Evolutionary conservation across 1,140 invertebrate species (phyloP).

Genomic region (Halesus radiatus): DNA sequence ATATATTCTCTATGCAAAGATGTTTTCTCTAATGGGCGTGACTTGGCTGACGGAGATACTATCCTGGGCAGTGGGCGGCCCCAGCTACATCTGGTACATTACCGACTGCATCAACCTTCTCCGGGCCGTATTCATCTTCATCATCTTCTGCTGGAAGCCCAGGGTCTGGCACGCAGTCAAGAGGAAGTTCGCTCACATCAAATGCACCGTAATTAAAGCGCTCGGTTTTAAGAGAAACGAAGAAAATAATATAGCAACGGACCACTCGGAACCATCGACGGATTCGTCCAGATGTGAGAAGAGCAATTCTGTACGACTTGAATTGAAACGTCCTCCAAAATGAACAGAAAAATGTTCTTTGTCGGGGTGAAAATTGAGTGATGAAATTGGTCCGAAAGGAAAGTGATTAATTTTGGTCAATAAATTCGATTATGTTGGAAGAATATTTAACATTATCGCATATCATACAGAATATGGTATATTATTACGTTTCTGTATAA

Average conservation of each 20-base stretch:
- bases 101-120: constrained; percentile 53
- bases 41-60: constrained; percentile 54
- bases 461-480: no score
- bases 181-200: constrained; percentile 18
- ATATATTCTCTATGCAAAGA: constrained; percentile 49
- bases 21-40: constrained; percentile 54
- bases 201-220: not conserved
- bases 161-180: constrained; percentile 46
- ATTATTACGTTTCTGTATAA: no score
- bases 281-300: not conserved
- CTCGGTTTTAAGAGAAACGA: not conserved
- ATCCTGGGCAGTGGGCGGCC: constrained; percentile 47
- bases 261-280: constrained; percentile 17
- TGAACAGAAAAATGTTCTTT: not conserved
- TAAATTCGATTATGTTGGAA: no score
- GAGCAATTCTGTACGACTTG: not conserved
- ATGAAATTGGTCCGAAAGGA: no score
- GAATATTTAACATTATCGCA: no score
- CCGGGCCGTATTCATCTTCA: constrained; percentile 53
- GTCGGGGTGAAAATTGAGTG: no score
- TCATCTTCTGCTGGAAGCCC: constrained; percentile 55
- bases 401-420: no score
- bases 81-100: constrained; percentile 50
- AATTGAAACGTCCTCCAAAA: not conserved
- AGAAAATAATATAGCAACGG: not conserved